Evolutionary conservation across 1,140 invertebrate species (phyloP).

Genomic region (Telenomus remus): DNA sequence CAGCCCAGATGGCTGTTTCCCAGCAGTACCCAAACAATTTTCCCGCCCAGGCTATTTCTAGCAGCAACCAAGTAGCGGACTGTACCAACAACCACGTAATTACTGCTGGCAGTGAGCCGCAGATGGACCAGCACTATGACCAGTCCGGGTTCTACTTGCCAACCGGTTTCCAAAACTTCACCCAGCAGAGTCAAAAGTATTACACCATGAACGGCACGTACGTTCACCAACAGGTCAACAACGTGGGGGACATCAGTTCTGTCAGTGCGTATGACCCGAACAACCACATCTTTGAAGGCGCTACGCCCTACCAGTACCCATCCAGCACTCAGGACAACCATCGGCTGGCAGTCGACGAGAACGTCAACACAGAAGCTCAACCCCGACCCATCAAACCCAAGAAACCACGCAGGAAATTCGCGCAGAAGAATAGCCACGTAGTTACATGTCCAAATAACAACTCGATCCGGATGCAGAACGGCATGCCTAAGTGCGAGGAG

Average conservation of each 20-base stretch:
- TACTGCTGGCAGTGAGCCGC: constrained; percentile 82
- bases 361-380: constrained; percentile 48
- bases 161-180: constrained; percentile 70
- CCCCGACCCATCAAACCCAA: constrained; percentile 57
- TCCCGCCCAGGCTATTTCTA: constrained; percentile 86
- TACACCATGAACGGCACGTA: constrained; percentile 76
- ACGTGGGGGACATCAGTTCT: constrained; percentile 83
- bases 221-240: constrained; percentile 72
- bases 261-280: constrained; percentile 75
- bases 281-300: constrained; percentile 62
- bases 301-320: constrained; percentile 1
- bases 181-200: constrained; percentile 74
- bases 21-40: constrained; percentile 85
- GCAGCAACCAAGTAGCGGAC: constrained; percentile 71
- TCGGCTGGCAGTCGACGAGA: constrained; percentile 64
- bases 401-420: constrained; percentile 53
- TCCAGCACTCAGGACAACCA: neutral
- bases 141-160: constrained; percentile 73
- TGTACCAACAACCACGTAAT: constrained; percentile 82
- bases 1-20: constrained; percentile 75
- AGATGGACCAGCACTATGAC: constrained; percentile 47
- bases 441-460: constrained; percentile 59
- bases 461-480: constrained; percentile 66
- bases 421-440: constrained; percentile 53
- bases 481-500: constrained; percentile 84